Base-by-base conservation (phyloP, 2,113 vertebrate species). In the Pelmatolapia mariae region DNA sequence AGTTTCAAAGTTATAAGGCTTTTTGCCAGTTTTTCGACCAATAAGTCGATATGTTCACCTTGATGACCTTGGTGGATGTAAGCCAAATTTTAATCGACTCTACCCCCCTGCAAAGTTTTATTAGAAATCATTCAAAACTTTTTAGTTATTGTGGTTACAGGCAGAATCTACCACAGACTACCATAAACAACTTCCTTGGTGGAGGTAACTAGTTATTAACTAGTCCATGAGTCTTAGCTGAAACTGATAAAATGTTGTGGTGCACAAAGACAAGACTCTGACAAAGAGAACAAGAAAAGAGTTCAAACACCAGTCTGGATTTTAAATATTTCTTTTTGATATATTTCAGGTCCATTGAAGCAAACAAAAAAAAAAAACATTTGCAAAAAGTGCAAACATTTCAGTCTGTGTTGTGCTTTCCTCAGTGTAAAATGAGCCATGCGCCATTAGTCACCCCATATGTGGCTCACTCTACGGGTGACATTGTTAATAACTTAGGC, bases 51-150 rank as follows among this genome's bases (percentile, higher is more conserved):
- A 61, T 31, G 1, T 31, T 31, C 26, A 61, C 57, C 26, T 31
- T 61, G 57, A 61, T 10, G 15, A 31, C 57, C 5, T 61, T 61
- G 57, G 26, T 61, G 15, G 57, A 0, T 61, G 26, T 18, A 61
- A 31, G 15, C 26, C 57, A 61, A 61, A 31, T 61, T 18, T 61
- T 18, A 61, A 31, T 61, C 15, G 8, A 31, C 57, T 59, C 56
- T 31, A 31, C 26, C 2, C 57, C 3, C 57, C 57, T 31, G 0
- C 3, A 61, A 31, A 61, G 1, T 31, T 61, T 61, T 61, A 61
- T 61, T 10, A 33, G 57, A 61, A 59, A 31, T 31, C 5, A 2
- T 59, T 59, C 16, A 18, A 59, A 61, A 61, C 0, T 0, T 61
- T 10, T 31, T 61, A 61, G 26, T 18, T 33, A 19, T 61, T 31